Percentiles rank a stretch among this genome's conserved stretches.
Evolutionary conservation across 2,797 vertebrate genomes (phyloP).

Genomic region (Tragopan temminckii): DNA sequence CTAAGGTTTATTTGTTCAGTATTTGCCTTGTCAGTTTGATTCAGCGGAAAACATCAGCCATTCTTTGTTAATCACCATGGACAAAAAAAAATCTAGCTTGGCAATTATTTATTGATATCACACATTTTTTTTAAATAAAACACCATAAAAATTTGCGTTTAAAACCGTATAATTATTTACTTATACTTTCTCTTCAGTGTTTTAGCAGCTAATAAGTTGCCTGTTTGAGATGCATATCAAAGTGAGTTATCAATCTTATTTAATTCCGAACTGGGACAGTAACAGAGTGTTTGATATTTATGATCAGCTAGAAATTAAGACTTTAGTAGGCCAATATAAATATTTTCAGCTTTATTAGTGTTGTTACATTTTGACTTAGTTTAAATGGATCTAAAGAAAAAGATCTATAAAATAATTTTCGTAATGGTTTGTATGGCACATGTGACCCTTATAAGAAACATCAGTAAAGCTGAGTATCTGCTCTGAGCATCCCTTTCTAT

Average conservation of each 20-base stretch:
- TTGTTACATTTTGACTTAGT: not conserved
- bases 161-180: not conserved
- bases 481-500: not conserved
- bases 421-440: not conserved
- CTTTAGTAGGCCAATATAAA: not conserved
- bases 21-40: not conserved
- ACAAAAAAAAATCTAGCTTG: not conserved
- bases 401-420: not conserved
- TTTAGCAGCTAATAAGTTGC: not conserved
- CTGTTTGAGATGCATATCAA: not conserved
- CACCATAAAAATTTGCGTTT: not conserved
- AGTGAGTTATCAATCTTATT: not conserved
- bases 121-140: slow-evolving; percentile 10
- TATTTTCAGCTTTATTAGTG: not conserved
- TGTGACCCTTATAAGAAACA: not conserved
- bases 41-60: not conserved
- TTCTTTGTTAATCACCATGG: not conserved
- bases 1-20: not conserved
- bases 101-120: not conserved
- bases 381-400: not conserved
- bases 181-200: not conserved
- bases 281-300: not conserved
- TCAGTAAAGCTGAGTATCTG: not conserved
- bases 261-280: not conserved
- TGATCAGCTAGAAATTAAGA: not conserved